Conservation (phyloP, 2,888 invertebrate genomes). For the Lottia gigantea region DNA sequence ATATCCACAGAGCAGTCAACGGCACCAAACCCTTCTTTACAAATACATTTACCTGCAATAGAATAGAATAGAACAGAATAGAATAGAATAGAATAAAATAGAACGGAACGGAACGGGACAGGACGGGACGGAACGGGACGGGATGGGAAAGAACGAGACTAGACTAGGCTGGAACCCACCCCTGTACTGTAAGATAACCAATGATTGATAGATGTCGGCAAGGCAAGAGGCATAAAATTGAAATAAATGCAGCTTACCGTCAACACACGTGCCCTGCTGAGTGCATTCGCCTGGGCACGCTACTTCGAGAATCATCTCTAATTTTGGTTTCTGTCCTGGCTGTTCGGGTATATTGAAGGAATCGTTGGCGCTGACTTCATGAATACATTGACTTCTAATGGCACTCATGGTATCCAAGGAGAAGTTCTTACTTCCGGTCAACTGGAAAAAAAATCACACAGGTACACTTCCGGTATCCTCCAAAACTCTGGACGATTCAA, state of each 20-base stretch:
- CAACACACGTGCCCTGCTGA: background rate
- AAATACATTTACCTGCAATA: background rate
- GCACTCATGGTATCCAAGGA: background rate
- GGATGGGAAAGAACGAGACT: no score
- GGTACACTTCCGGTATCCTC: no score
- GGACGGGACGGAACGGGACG: no score
- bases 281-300: background rate
- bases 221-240: no score
- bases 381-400: slow-evolving; percentile 2
- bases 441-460: background rate
- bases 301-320: background rate
- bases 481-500: no score
- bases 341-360: background rate
- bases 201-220: no score
- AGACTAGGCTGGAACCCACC: no score
- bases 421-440: background rate
- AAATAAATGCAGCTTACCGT: background rate
- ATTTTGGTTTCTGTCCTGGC: background rate
- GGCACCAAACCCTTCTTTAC: background rate
- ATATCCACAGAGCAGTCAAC: background rate
- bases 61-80: background rate
- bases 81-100: no score
- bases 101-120: no score
- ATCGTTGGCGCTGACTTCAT: background rate
- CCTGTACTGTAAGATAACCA: no score